phyloP scores from a whole-genome alignment of 2,888 invertebrate species.

The Eutolmus rufibarbis region DNA sequence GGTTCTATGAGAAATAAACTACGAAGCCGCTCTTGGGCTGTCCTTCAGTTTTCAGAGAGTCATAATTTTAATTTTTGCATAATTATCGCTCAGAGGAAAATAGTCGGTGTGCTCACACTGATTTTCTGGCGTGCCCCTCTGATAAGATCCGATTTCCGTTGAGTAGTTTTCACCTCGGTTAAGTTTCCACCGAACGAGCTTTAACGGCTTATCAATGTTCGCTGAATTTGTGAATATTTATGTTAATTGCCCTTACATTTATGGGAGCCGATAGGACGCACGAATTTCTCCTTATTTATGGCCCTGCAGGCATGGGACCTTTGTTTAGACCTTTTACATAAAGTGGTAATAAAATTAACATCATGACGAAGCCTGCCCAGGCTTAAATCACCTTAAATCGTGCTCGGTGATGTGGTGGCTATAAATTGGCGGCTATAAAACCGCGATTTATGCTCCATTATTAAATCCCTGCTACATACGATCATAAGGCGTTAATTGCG shows the following conservation, averaged over 20 bases:
- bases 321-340: neutral
- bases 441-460: neutral
- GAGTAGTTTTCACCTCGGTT: conserved; percentile 23
- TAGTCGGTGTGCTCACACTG: neutral
- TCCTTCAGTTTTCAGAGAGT: conserved; percentile 2
- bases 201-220: conserved; percentile 23
- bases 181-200: neutral
- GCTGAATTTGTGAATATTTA: conserved; percentile 28
- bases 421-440: neutral
- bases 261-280: conserved; percentile 5
- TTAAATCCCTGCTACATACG: neutral
- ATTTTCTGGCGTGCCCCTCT: conserved; percentile 14
- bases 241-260: conserved; percentile 26
- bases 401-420: neutral
- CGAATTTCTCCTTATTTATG: conserved; percentile 21
- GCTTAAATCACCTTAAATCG: neutral
- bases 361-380: neutral
- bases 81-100: neutral
- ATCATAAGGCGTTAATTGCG: neutral
- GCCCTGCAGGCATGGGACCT: neutral
- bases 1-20: neutral
- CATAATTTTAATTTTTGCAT: conserved; percentile 30
- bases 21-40: neutral
- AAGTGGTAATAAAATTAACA: neutral
- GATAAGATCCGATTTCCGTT: conserved; percentile 31